Evolutionary conservation across 64 coral and sea anemone genomes (phyloP).

Genomic region (Trachythela sp.): DNA sequence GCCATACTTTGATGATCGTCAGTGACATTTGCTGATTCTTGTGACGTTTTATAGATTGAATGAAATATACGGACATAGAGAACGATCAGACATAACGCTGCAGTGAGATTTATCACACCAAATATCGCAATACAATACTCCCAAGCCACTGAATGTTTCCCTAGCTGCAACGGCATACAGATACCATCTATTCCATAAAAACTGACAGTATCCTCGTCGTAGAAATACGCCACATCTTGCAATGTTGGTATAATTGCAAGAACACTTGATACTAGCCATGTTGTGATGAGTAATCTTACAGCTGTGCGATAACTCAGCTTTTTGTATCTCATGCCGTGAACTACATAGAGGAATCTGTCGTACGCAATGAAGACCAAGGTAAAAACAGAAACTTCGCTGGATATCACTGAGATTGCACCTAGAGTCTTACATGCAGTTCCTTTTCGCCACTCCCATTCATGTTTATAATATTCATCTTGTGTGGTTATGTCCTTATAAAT

Average conservation of each 20-base stretch:
- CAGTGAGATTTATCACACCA: not conserved
- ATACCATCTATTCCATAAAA: not conserved
- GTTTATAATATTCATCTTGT: not conserved
- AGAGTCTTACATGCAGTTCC: too few relatives aligned
- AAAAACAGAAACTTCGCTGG: too few relatives aligned
- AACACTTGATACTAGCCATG: not conserved
- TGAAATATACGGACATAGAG: not conserved
- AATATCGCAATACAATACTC: not conserved
- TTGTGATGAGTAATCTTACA: not conserved
- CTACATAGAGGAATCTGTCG: not conserved
- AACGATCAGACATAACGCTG: not conserved
- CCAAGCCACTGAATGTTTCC: not conserved
- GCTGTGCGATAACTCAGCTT: not conserved
- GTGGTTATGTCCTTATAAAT: not conserved
- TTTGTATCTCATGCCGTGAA: not conserved
- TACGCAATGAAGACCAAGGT: not conserved
- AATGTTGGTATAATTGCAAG: not conserved
- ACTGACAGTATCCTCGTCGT: not conserved
- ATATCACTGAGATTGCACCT: too few relatives aligned
- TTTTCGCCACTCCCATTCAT: too few relatives aligned
- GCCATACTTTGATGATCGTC: not conserved
- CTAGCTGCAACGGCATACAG: not conserved
- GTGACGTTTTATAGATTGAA: not conserved
- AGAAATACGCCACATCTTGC: not conserved
- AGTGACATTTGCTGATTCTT: not conserved